Evolutionary conservation across 92 coral and sea anemone species (phyloP).

Genomic region (Parazoanthus swiftii): DNA sequence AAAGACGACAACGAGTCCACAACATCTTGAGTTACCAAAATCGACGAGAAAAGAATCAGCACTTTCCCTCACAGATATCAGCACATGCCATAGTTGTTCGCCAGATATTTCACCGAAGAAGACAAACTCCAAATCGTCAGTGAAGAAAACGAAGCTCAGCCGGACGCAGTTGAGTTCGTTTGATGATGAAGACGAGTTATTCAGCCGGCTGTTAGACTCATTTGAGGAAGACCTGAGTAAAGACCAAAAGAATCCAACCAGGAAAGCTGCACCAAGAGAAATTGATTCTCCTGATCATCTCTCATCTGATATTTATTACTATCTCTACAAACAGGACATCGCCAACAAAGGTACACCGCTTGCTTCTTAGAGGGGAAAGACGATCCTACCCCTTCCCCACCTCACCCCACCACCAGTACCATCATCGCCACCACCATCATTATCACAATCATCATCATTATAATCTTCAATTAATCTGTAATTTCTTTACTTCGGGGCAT

Average conservation of each 20-base stretch:
- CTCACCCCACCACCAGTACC: no score
- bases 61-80: constrained; percentile 56
- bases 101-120: constrained; percentile 25
- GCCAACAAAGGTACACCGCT: neutral
- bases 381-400: no score
- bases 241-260: neutral
- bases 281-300: constrained; percentile 46
- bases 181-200: constrained; percentile 52
- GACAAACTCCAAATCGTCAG: constrained; percentile 32
- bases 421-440: no score
- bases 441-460: neutral
- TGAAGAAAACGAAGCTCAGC: constrained; percentile 9
- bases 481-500: no score
- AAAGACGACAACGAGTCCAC: constrained; percentile 22
- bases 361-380: neutral
- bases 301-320: constrained; percentile 51
- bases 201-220: constrained; percentile 46
- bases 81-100: neutral
- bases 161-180: constrained; percentile 22
- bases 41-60: constrained; percentile 47
- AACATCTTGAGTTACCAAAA: neutral
- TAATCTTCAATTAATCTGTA: neutral
- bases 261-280: neutral
- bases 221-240: constrained; percentile 18
- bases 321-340: constrained; percentile 46